A percentile compares a stretch with the other conserved stretches of the same genome.
phyloP scores from a whole-genome alignment of 1,140 invertebrate genomes.

The Octopus bimaculoides region DNA sequence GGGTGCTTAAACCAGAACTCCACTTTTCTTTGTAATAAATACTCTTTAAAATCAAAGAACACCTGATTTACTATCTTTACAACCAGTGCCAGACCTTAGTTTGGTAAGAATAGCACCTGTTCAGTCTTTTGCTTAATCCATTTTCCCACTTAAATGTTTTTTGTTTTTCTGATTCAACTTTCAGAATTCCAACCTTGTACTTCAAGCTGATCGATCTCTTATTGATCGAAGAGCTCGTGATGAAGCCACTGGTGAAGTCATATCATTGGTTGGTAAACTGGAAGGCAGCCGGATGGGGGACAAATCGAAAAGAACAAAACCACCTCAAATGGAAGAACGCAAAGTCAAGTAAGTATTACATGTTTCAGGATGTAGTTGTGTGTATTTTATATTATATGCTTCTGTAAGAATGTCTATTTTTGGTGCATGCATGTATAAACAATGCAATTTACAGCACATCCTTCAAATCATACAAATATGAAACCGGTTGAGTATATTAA shows the following conservation, averaged over 20 bases:
- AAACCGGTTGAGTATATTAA: too few relatives aligned
- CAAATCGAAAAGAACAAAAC: constrained; percentile 72
- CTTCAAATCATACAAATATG: too few relatives aligned
- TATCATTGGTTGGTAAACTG: constrained; percentile 89
- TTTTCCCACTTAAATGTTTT: not conserved
- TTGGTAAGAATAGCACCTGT: too few relatives aligned
- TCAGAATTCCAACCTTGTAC: constrained; percentile 98
- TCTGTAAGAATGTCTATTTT: not conserved
- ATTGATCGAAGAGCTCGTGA: constrained; percentile 95
- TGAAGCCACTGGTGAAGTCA: constrained; percentile 99
- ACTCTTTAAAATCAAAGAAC: too few relatives aligned
- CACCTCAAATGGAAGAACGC: constrained; percentile 71
- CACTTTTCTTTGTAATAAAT: too few relatives aligned
- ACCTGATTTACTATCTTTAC: too few relatives aligned
- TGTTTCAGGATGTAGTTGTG: not conserved
- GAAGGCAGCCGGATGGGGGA: constrained; percentile 96
- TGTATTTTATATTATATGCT: not conserved
- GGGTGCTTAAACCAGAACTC: too few relatives aligned
- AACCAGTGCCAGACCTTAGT: too few relatives aligned
- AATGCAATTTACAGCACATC: too few relatives aligned
- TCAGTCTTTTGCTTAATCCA: not conserved
- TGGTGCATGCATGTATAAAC: too few relatives aligned
- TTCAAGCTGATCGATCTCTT: constrained; percentile 97
- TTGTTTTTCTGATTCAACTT: constrained; percentile 46
- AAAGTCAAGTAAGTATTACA: constrained; percentile 78